Conservation (phyloP, 2,888 invertebrate genomes). For the Alitta virens region DNA sequence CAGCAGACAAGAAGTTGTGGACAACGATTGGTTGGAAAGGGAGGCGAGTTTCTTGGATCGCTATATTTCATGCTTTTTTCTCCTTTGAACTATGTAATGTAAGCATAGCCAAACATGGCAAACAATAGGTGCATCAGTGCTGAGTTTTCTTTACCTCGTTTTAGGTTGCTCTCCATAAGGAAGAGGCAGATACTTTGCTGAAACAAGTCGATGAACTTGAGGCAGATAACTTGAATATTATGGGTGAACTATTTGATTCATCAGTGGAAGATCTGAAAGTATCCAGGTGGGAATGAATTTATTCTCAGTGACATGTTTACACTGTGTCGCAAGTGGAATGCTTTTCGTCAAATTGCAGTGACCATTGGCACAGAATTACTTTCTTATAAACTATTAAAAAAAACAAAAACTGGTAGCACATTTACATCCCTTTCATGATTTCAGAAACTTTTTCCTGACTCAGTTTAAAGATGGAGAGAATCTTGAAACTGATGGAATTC, state of each 20-base stretch:
- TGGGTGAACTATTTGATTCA: slow-evolving; percentile 55
- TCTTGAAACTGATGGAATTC: slow-evolving; percentile 44
- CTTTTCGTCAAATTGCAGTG: too few relatives aligned
- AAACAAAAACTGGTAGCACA: too few relatives aligned
- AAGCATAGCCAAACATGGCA: too few relatives aligned
- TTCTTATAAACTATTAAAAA: too few relatives aligned
- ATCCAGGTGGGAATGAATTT: slow-evolving; percentile 39
- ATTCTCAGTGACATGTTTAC: too few relatives aligned
- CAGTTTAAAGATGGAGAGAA: slow-evolving; percentile 48
- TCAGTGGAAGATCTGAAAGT: slow-evolving; percentile 54
- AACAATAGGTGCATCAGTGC: too few relatives aligned
- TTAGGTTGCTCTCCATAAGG: slow-evolving; percentile 47
- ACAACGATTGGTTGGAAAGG: slow-evolving; percentile 54
- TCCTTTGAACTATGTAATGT: too few relatives aligned
- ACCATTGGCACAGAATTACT: too few relatives aligned
- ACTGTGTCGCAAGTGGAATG: too few relatives aligned
- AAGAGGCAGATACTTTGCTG: slow-evolving; percentile 38
- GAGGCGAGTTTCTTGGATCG: too few relatives aligned
- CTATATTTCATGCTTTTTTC: too few relatives aligned
- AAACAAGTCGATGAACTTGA: slow-evolving; percentile 47
- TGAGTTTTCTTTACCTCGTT: neutral
- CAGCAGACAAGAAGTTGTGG: slow-evolving; percentile 52
- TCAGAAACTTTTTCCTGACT: slow-evolving; percentile 51
- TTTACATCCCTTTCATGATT: slow-evolving; percentile 12
- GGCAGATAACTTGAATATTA: slow-evolving; percentile 46